Evolutionary conservation across 2,888 invertebrate species (phyloP).

Genomic region (Eucera pruinosa): DNA sequence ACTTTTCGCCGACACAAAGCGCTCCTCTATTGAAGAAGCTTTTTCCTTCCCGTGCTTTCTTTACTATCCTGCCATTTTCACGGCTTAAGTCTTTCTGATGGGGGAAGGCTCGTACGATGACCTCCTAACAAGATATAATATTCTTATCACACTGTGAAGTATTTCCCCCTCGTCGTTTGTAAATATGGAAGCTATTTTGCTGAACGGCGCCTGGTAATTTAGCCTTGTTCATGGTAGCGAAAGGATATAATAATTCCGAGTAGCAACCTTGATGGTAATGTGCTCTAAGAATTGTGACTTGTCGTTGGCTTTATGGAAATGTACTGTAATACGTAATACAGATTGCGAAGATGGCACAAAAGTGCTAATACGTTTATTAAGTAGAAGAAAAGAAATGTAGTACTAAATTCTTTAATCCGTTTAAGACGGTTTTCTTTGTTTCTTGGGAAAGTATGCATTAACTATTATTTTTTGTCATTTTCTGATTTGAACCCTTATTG

Average conservation of each 20-base stretch:
- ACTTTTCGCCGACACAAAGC: constrained; percentile 8
- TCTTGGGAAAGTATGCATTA: too few relatives aligned
- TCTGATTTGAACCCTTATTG: too few relatives aligned
- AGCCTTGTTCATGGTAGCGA: background rate
- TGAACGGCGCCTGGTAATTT: background rate
- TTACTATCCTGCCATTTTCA: constrained; percentile 41
- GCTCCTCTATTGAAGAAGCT: constrained; percentile 35
- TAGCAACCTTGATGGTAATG: background rate
- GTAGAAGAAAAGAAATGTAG: background rate
- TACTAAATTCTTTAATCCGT: background rate
- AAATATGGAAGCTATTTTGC: constrained; percentile 18
- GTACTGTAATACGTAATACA: too few relatives aligned
- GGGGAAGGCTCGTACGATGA: background rate
- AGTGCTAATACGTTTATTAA: too few relatives aligned
- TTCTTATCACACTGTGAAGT: constrained; percentile 50
- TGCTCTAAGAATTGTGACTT: background rate
- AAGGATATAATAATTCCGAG: background rate
- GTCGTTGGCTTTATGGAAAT: background rate
- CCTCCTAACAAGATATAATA: constrained; percentile 58
- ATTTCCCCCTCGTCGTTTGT: constrained; percentile 20
- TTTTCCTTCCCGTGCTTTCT: constrained; percentile 42
- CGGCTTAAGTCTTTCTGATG: constrained; percentile 58
- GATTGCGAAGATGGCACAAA: too few relatives aligned
- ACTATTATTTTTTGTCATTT: too few relatives aligned
- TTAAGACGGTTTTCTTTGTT: too few relatives aligned